Base-by-base conservation (phyloP, 1,140 invertebrate species). In the Xylocopa sonorina region DNA sequence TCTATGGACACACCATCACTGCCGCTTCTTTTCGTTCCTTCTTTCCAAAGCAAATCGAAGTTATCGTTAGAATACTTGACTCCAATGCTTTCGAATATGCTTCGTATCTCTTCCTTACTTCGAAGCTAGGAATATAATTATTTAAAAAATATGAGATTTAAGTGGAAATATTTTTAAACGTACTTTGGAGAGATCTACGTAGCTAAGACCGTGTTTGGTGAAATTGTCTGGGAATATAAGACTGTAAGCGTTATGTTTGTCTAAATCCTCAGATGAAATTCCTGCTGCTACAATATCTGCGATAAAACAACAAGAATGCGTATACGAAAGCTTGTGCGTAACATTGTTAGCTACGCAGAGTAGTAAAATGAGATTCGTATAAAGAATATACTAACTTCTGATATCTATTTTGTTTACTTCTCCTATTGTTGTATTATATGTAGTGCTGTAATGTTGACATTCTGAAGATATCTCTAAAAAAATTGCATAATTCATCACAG, bases 141-240 rank as follows among this genome's bases (percentile, higher is more conserved):
- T 63, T n/a, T 68, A 51, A 0, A 7, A 50, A 58, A 32, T 57
- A 18, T 48, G 10, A 14, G n/a, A n/a, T 46, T 27, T 27, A 48
- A 58, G 14, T 75, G 43, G 29, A 1, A 12, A 72, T 41, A 38
- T 24, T 43, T 41, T 48, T 27, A 32, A 50, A 76, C 29, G n/a
- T 76, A 85, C 82, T 51, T 73, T 85, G 5, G 58, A 77, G 32
- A 85, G 51, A 63, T 85, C 78, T 62, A 24, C 53, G 18, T 51
- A 12, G 32, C 32, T 73, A n/a, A 81, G 50, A 1, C 55, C 78
- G 43, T 77, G 29, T 73, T 32, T 73, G 16, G 62, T 84, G 14
- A 73, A 84, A 67, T 53, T 63, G 21, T 46, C 63, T 34, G 82
- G 81, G 50, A 71, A 72, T 67, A 81, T 85, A 14, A 77, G 68